Percentiles rank a stretch among this genome's conserved stretches.
phyloP scores from a whole-genome alignment of 2,113 vertebrate genomes.

The Crypturellus undulatus region DNA sequence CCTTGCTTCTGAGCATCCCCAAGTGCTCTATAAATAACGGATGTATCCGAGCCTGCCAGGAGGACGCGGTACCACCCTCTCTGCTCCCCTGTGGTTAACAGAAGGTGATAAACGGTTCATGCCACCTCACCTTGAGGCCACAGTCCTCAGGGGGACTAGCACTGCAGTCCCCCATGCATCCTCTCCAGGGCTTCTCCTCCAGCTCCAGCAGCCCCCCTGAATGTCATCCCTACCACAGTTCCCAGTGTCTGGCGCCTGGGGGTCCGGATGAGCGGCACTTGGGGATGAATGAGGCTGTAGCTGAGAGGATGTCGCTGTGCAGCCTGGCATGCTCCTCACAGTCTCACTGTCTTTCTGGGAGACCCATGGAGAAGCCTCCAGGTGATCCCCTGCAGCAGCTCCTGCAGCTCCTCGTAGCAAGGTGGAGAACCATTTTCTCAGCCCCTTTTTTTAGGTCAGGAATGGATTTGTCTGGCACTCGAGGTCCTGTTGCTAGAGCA shows the following conservation, averaged over 20 bases:
- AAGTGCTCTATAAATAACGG: constrained; percentile 58
- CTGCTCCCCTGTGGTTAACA: not conserved
- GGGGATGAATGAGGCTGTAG: fast-evolving
- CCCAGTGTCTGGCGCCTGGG: not conserved
- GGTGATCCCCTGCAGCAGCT: fast-evolving
- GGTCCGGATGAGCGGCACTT: not conserved
- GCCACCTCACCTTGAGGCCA: not conserved
- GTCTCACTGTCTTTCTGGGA: not conserved
- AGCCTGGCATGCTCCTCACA: fast-evolving
- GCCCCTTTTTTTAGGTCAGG: not conserved
- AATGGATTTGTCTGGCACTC: not conserved
- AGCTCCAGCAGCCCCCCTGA: fast-evolving
- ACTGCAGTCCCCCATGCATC: not conserved
- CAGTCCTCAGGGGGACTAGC: fast-evolving
- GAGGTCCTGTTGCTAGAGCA: not conserved
- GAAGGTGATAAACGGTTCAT: not conserved
- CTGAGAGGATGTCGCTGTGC: not conserved
- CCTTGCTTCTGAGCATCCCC: constrained; percentile 56
- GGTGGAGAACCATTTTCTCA: not conserved
- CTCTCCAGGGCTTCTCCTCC: not conserved
- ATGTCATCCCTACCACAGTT: not conserved
- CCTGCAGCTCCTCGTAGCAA: not conserved
- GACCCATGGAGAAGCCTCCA: not conserved
- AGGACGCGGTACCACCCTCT: not conserved
- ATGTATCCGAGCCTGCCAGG: not conserved